These are phyloP conservation scores for Drosophila merina DNA, from an alignment of 2,888 invertebrate genomes.

Conservation along the genomic window DNA sequence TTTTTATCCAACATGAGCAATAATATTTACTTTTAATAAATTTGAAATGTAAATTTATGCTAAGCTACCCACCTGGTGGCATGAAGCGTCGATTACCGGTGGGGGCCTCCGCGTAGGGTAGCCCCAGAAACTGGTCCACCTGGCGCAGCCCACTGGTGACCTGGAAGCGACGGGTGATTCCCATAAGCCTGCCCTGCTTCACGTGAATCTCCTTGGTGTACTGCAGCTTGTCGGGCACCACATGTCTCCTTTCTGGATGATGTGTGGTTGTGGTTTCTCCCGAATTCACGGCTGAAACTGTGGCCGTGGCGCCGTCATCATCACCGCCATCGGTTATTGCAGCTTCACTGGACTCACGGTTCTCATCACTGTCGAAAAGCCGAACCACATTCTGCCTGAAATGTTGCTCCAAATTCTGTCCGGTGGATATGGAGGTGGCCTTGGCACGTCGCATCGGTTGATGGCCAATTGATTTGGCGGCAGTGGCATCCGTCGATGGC, in stretches of 20 bases:
- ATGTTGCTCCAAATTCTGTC: constrained; percentile 58
- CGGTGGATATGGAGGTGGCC: constrained; percentile 16
- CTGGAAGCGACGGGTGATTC: constrained; percentile 87
- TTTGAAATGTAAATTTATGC: neutral
- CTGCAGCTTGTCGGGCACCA: constrained; percentile 82
- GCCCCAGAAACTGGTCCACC: constrained; percentile 90
- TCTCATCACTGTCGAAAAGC: constrained; percentile 56
- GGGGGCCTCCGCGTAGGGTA: constrained; percentile 93
- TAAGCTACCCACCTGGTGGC: constrained; percentile 88
- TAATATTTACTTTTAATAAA: neutral
- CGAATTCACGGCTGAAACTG: constrained; percentile 14
- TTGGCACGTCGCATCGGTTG: constrained; percentile 48
- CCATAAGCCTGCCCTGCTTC: constrained; percentile 89
- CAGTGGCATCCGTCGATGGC: constrained; percentile 31
- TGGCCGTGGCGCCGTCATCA: constrained; percentile 15
- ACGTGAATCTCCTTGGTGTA: constrained; percentile 87
- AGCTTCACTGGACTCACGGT: constrained; percentile 6
- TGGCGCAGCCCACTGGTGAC: constrained; percentile 86
- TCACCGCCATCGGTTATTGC: constrained; percentile 10
- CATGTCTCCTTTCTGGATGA: constrained; percentile 77
- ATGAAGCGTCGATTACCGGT: constrained; percentile 91
- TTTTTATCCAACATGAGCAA: neutral
- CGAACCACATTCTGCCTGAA: constrained; percentile 65
- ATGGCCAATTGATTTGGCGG: constrained; percentile 47
- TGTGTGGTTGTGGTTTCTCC: constrained; percentile 50